Conservation (phyloP, 2,797 vertebrate genomes). For the Acanthornis magna region DNA sequence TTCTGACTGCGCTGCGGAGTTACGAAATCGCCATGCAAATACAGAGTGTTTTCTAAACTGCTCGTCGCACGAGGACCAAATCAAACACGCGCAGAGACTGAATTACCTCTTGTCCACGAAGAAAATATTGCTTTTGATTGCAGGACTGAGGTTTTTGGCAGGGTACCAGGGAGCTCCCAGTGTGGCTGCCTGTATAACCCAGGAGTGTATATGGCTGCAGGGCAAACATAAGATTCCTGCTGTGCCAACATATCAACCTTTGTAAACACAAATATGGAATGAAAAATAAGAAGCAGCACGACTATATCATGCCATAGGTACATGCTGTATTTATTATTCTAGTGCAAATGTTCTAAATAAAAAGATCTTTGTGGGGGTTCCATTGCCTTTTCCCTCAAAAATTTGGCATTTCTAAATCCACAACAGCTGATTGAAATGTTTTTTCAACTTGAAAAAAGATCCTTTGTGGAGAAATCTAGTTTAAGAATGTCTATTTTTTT, state of each 20-base stretch:
- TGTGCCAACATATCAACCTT: not conserved
- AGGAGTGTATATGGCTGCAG: not conserved
- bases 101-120: slow-evolving; percentile 3
- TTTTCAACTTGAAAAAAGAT: not conserved
- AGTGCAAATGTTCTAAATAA: not conserved
- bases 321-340: not conserved
- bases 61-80: not conserved
- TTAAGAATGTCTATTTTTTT: not conserved
- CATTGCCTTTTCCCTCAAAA: not conserved
- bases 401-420: not conserved
- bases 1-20: not conserved
- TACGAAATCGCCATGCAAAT: not conserved
- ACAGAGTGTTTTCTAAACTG: not conserved
- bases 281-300: not conserved
- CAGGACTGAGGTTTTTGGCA: slow-evolving; percentile 14
- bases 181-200: slow-evolving; percentile 12
- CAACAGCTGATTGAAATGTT: not conserved
- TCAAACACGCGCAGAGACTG: not conserved
- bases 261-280: not conserved
- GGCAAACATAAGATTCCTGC: not conserved
- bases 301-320: not conserved
- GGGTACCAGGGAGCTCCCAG: not conserved
- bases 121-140: slow-evolving; percentile 18
- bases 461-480: not conserved
- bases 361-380: not conserved